Evolutionary conservation across 2,888 invertebrate genomes (phyloP).

Genomic region (Luperina nickerlii): DNA sequence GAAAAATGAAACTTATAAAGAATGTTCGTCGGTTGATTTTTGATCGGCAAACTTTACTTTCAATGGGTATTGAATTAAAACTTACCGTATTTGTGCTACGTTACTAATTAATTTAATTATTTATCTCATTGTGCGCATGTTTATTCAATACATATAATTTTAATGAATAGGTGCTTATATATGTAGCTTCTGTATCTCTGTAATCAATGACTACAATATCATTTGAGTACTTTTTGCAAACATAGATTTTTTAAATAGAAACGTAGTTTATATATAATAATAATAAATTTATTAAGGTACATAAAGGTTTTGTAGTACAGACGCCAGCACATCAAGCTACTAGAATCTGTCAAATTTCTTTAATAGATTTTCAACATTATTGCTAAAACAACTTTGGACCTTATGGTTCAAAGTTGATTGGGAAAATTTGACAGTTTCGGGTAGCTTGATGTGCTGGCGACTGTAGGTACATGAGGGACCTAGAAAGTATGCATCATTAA

Average conservation of each 20-base stretch:
- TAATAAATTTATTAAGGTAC: too few species aligned
- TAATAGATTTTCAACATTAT: too few species aligned
- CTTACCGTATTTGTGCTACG: slow-evolving; percentile 86
- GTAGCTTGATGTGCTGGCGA: too few species aligned
- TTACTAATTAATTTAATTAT: slow-evolving; percentile 89
- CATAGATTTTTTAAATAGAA: not conserved
- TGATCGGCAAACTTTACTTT: slow-evolving; percentile 75
- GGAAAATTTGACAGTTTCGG: too few species aligned
- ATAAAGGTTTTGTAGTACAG: too few species aligned
- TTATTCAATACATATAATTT: slow-evolving; percentile 83
- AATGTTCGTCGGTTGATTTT: slow-evolving; percentile 82
- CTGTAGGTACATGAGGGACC: too few species aligned
- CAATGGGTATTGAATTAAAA: slow-evolving; percentile 89
- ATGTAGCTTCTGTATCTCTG: slow-evolving; percentile 56
- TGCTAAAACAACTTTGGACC: too few species aligned
- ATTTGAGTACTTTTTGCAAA: not conserved
- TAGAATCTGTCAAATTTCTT: too few species aligned
- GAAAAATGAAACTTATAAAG: slow-evolving; percentile 85
- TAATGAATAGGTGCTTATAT: slow-evolving; percentile 70
- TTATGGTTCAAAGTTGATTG: too few species aligned
- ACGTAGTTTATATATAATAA: too few species aligned
- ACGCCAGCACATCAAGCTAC: too few species aligned
- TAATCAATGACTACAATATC: slow-evolving; percentile 36
- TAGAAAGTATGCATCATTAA: too few species aligned
- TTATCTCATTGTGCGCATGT: slow-evolving; percentile 84